These are phyloP conservation scores for Chlorodrepanis virens DNA, from an alignment of 2,113 vertebrate genomes.

Conservation along the genomic window DNA sequence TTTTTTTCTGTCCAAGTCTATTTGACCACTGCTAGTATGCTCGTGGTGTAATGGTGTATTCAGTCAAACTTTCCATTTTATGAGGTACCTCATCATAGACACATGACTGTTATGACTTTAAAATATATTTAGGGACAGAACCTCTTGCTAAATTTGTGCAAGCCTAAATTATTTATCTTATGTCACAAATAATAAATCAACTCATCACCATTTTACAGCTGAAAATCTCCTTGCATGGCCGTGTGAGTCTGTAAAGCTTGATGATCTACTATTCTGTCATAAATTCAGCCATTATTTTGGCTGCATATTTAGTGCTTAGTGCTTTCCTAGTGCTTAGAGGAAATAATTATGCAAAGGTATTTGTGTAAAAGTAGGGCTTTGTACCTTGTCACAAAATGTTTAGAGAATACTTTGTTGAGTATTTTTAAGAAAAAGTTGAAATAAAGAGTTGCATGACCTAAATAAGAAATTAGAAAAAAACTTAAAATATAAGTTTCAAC, in stretches of 20 bases:
- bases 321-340: neutral
- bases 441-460: neutral
- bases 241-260: neutral
- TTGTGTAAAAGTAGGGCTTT: neutral
- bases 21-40: neutral
- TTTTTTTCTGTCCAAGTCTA: neutral
- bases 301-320: neutral
- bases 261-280: slow-evolving; percentile 8
- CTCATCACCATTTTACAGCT: slow-evolving; percentile 5
- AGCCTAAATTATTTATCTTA: slow-evolving; percentile 53
- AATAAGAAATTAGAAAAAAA: neutral
- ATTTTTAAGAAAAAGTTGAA: neutral
- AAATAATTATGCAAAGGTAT: neutral
- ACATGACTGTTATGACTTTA: neutral
- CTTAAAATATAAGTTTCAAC: neutral
- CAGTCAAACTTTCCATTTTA: neutral
- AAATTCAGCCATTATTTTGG: neutral
- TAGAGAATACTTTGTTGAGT: neutral
- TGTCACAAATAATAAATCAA: slow-evolving; percentile 61
- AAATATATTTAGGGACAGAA: slow-evolving; percentile 54
- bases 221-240: neutral
- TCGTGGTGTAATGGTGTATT: neutral
- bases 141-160: slow-evolving; percentile 28
- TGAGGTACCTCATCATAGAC: neutral
- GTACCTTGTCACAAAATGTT: neutral